Base-by-base conservation (phyloP, 2,888 invertebrate genomes). In the Halictus quadricinctus region DNA sequence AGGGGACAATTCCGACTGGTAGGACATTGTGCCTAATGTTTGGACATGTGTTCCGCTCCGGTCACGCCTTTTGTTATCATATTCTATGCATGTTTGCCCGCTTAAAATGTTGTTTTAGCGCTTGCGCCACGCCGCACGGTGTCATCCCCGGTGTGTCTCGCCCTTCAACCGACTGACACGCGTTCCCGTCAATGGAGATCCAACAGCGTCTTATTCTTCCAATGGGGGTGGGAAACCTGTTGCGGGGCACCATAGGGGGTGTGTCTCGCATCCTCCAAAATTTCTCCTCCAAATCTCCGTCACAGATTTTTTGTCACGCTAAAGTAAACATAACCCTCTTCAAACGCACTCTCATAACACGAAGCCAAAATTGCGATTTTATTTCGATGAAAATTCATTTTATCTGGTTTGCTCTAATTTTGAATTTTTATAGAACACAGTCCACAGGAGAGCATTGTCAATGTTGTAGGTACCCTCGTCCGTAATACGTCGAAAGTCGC, bases 21-120 rank as follows among this genome's bases (percentile, higher is more conserved):
- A 91, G 92, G 90, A 92, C 93, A 94, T 94, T 94, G 94, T 94
- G 89, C 89, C 89, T 91, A 91, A 93, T 94, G 94, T 94, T 94
- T 94, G 94, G 94, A 94, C 94, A 94, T 94, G 94, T 94, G 94
- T 94, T 94, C 93, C 94, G 93, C 94, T 93, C 91, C 92, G 92
- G 94, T 94, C 93, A 94, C 94, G 94, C 94, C 94, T 93, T 94
- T 94, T 94, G 94, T 94, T 93, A 92, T 92, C 89, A 91, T 92
- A 93, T 93, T 94, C 94, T 91, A 93, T 94, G 92, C 93, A 91
- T 92, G 92, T 93, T 93, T 92, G 92, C 90, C 91, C 92, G 92
- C 92, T 93, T 93, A 91, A 93, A 93, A 93, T 94, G 94, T 94
- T 94, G 91, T 93, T 93, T 92, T 91, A 94, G 86, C 72, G 87